Conservation (phyloP, 2,797 vertebrate species). For the Enoplosus armatus region DNA sequence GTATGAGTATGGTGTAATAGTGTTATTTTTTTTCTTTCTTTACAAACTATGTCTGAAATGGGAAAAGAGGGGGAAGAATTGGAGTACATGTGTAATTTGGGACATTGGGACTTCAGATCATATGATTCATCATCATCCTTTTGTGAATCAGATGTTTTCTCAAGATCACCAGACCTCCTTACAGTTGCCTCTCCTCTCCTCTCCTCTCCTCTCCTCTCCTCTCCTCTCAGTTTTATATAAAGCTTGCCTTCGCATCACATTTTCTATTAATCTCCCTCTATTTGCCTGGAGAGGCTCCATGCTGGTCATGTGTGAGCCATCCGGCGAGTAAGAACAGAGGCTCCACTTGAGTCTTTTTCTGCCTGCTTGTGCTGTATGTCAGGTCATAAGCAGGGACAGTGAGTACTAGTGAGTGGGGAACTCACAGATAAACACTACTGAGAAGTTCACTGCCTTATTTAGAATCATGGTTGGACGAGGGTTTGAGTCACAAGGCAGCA, state of each 20-base stretch:
- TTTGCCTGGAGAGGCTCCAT: constrained; percentile 17
- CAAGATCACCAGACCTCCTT: constrained; percentile 27
- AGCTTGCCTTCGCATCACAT: not conserved
- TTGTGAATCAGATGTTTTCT: constrained; percentile 75
- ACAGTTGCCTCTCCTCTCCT: not conserved
- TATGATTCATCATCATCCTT: constrained; percentile 73
- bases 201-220: not conserved
- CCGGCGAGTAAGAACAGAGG: constrained; percentile 58
- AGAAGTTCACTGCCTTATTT: constrained; percentile 75
- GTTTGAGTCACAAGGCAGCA: constrained; percentile 73
- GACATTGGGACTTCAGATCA: constrained; percentile 55
- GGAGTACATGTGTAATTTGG: constrained; percentile 52
- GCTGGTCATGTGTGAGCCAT: constrained; percentile 70
- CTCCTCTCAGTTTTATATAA: not conserved
- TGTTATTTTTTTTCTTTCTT: not conserved
- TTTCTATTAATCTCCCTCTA: not conserved
- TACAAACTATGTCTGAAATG: constrained; percentile 31
- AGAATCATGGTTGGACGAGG: constrained; percentile 54
- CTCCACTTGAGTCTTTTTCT: constrained; percentile 43
- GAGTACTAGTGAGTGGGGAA: constrained; percentile 54
- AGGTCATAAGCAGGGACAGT: constrained; percentile 61
- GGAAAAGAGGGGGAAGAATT: constrained; percentile 21
- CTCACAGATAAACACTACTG: constrained; percentile 50
- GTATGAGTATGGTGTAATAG: constrained; percentile 35
- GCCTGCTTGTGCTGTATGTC: constrained; percentile 33